Evolutionary conservation across 2,113 vertebrate genomes (phyloP).

Genomic region (Crocuta crocuta): DNA sequence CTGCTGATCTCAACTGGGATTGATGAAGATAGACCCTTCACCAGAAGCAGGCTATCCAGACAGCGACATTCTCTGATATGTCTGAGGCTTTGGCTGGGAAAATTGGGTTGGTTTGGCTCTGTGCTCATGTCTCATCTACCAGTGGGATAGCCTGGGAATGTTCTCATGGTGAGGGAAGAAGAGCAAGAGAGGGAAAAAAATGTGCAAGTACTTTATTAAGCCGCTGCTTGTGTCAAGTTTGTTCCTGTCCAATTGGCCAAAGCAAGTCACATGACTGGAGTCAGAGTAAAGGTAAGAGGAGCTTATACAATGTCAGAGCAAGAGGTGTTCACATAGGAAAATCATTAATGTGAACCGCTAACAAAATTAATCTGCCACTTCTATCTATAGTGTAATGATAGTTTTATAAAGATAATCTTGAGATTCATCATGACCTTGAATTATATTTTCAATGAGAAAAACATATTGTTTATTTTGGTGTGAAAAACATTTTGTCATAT

Average conservation of each 20-base stretch:
- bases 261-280: background rate
- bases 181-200: background rate
- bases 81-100: background rate
- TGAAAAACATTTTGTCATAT: background rate
- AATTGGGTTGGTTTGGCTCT: background rate
- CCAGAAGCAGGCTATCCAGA: background rate
- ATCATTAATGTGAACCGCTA: background rate
- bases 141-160: background rate
- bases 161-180: background rate
- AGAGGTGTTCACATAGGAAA: background rate
- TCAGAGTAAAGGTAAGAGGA: background rate
- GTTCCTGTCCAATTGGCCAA: background rate
- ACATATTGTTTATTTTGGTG: conserved; percentile 7
- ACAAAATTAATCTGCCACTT: conserved; percentile 14
- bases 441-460: background rate
- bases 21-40: background rate
- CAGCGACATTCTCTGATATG: background rate
- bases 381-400: background rate
- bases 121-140: background rate
- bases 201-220: background rate
- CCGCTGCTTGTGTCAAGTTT: background rate
- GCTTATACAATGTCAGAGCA: background rate
- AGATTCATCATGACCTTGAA: conserved; percentile 18
- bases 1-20: background rate
- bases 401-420: background rate